A percentile compares a stretch with the other conserved stretches of the same genome.
Evolutionary conservation across 2,113 vertebrate genomes (phyloP).

Genomic region (Rhinopithecus roxellana): DNA sequence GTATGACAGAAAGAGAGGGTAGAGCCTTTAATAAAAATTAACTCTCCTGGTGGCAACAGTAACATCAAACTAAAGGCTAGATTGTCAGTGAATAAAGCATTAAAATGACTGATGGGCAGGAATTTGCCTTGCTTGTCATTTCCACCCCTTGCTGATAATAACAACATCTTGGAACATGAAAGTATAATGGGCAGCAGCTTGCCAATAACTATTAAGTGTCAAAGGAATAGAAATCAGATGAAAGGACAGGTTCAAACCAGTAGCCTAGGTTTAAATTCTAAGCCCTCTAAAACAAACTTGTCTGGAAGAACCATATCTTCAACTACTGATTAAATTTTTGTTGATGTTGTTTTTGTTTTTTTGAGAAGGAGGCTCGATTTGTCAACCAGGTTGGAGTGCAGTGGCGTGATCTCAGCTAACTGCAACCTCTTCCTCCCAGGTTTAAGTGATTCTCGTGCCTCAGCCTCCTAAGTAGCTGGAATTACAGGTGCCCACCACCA

Average conservation of each 20-base stretch:
- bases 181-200: neutral
- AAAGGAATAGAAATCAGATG: slow-evolving; percentile 30
- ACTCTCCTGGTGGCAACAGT: neutral
- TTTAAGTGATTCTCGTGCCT: too few species aligned
- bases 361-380: too few species aligned
- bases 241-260: slow-evolving; percentile 31
- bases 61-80: neutral
- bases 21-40: neutral
- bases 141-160: neutral
- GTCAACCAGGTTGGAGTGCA: too few species aligned
- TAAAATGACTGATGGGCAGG: slow-evolving; percentile 13
- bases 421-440: too few species aligned
- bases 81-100: slow-evolving; percentile 3
- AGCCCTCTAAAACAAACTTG: neutral
- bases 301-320: neutral
- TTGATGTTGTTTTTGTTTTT: too few species aligned
- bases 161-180: neutral
- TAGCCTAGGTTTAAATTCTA: neutral
- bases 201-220: slow-evolving; percentile 10
- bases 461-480: too few species aligned
- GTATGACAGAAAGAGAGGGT: neutral
- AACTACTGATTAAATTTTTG: neutral
- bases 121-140: slow-evolving; percentile 6
- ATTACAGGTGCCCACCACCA: too few species aligned
- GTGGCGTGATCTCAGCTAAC: too few species aligned